Conservation (phyloP, 1,140 invertebrate species). For the Drosophila melanogaster region Release_6_plus_ISO1_MT NT_033779.5:11806501-11807000, state of each 20-base stretch:
- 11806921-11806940: slow-evolving; percentile 72
- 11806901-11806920: slow-evolving; percentile 34
- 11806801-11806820: slow-evolving; percentile 45
- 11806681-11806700: slow-evolving; percentile 59
- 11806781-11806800: slow-evolving; percentile 70
- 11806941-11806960: slow-evolving; percentile 81
- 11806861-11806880: slow-evolving; percentile 67
- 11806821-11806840: slow-evolving; percentile 60
- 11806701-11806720: slow-evolving; percentile 68
- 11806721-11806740: slow-evolving; percentile 16
- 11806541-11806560: slow-evolving; percentile 43
- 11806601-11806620: slow-evolving; percentile 51
- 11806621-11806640: slow-evolving; percentile 77
- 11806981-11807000: slow-evolving; percentile 23
- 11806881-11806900: slow-evolving; percentile 47
- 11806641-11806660: slow-evolving; percentile 53
- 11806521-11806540: neutral
- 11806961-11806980: slow-evolving; percentile 48
- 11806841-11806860: slow-evolving; percentile 74
- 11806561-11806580: slow-evolving; percentile 29
- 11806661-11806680: slow-evolving; percentile 57
- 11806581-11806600: neutral
- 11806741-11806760: slow-evolving; percentile 65
- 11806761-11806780: slow-evolving; percentile 64
- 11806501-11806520: slow-evolving; percentile 33